Conservation (phyloP, 2,113 vertebrate genomes). For the Hydrochoerus hydrochaeris region DNA sequence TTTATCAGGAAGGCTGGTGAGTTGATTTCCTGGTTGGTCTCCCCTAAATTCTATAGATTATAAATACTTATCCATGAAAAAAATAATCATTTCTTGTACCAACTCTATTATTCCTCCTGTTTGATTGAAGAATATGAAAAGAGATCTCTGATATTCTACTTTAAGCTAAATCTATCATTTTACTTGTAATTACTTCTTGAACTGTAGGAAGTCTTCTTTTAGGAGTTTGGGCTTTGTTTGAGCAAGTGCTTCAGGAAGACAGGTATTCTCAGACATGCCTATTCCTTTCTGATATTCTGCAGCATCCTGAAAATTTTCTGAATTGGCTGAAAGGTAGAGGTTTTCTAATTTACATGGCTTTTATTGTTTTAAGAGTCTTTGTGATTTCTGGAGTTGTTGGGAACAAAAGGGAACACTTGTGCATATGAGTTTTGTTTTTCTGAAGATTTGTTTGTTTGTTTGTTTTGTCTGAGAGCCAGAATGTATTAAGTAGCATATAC, state of each 20-base stretch:
- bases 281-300: background rate
- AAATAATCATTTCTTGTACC: background rate
- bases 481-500: background rate
- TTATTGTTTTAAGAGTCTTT: constrained; percentile 7
- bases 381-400: background rate
- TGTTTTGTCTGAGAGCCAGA: constrained; percentile 12
- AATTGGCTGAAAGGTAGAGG: background rate
- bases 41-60: background rate
- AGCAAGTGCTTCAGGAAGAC: background rate
- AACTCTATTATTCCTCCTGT: background rate
- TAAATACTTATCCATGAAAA: background rate
- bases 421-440: background rate
- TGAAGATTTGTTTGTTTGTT: background rate
- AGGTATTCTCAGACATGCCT: background rate
- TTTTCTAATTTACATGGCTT: background rate
- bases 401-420: background rate
- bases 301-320: background rate
- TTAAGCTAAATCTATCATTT: background rate
- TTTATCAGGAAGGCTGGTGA: no score
- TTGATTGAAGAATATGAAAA: background rate
- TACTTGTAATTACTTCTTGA: background rate
- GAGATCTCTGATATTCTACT: background rate
- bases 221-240: background rate
- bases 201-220: background rate
- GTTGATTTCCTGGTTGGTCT: no score